These are phyloP conservation scores for Dromius quadrimaculatus DNA, from an alignment of 2,888 invertebrate species.

Conservation along the genomic window DNA sequence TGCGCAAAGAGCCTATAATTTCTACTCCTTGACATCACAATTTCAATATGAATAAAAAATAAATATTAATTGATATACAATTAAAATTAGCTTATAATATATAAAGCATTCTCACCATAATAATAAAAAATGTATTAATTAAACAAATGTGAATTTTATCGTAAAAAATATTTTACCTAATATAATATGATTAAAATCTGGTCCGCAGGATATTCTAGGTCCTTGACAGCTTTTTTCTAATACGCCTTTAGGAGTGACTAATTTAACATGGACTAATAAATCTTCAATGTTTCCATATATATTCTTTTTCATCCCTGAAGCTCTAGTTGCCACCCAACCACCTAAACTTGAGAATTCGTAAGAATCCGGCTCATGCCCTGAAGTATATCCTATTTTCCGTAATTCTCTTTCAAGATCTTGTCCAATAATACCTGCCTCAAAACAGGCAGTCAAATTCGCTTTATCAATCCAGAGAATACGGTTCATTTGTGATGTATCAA, in stretches of 20 bases:
- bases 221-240: constrained; percentile 87
- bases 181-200: constrained; percentile 91
- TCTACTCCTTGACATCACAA: too few species aligned
- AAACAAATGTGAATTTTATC: too few species aligned
- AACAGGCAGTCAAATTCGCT: constrained; percentile 83
- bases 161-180: too few species aligned
- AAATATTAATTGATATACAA: too few species aligned
- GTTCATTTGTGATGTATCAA: constrained; percentile 98
- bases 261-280: constrained; percentile 87
- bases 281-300: constrained; percentile 98
- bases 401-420: constrained; percentile 93
- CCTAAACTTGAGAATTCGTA: constrained; percentile 97
- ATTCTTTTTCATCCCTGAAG: constrained; percentile 97
- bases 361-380: constrained; percentile 98
- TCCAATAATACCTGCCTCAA: constrained; percentile 93
- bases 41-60: too few species aligned
- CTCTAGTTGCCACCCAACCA: constrained; percentile 80
- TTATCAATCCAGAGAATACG: constrained; percentile 93
- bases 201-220: constrained; percentile 93
- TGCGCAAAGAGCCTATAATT: too few species aligned
- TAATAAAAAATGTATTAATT: too few species aligned
- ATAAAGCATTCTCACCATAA: too few species aligned
- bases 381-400: constrained; percentile 81
- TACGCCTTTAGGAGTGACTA: constrained; percentile 87
- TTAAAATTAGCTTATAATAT: too few species aligned